These are phyloP conservation scores for Coccyzus lansbergi DNA, from an alignment of 2,797 vertebrate genomes.

Conservation along the genomic window DNA sequence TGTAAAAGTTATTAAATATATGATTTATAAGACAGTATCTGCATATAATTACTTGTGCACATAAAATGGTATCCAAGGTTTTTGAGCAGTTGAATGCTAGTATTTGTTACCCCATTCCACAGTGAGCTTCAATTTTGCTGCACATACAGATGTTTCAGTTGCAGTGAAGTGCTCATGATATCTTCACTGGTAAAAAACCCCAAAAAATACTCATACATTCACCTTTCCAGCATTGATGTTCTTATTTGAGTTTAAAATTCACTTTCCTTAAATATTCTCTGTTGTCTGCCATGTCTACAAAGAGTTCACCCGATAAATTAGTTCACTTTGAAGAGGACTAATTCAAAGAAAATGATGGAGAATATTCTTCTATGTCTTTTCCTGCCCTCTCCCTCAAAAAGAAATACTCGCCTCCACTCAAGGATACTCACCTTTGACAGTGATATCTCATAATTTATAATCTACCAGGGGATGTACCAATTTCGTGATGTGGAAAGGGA, in stretches of 20 bases:
- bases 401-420: background rate
- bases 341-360: background rate
- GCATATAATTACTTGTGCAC: background rate
- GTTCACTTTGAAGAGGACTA: background rate
- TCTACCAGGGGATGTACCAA: background rate
- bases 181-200: background rate
- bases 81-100: constrained; percentile 10
- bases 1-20: background rate
- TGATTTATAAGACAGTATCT: background rate
- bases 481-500: background rate
- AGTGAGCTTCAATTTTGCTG: background rate
- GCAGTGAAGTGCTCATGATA: background rate
- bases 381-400: background rate
- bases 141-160: background rate
- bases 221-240: background rate
- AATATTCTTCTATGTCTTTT: background rate
- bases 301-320: background rate
- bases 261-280: background rate
- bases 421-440: background rate
- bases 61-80: background rate
- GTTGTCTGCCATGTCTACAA: background rate
- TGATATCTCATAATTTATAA: background rate
- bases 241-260: background rate
- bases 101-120: background rate
- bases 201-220: background rate